Evolutionary conservation across 1,140 invertebrate genomes (phyloP).

Genomic region (Amyelois transitella): DNA sequence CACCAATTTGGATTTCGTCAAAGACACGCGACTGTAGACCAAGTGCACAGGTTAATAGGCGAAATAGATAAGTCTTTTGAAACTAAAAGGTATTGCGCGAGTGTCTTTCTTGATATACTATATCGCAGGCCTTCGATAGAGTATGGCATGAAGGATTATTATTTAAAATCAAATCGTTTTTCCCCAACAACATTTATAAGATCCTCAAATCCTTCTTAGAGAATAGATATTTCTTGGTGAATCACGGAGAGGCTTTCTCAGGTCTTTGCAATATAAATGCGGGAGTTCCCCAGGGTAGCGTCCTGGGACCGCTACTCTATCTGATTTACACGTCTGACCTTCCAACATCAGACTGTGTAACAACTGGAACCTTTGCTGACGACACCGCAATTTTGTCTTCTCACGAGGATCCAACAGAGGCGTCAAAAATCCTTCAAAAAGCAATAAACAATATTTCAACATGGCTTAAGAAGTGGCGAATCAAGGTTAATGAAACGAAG

Average conservation of each 20-base stretch:
- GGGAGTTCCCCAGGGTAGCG: neutral
- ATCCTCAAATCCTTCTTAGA: too few species aligned
- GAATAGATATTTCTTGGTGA: too few species aligned
- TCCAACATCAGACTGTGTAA: conserved; percentile 7
- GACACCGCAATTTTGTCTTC: conserved; percentile 1
- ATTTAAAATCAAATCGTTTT: too few species aligned
- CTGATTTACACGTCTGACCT: conserved; percentile 22
- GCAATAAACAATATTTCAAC: conserved; percentile 9
- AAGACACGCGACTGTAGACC: neutral
- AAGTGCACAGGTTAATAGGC: neutral
- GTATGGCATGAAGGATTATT: neutral
- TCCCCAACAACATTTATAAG: too few species aligned
- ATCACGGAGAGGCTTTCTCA: too few species aligned
- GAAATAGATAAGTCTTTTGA: neutral
- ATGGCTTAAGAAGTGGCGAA: conserved; percentile 23
- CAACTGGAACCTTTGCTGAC: conserved; percentile 20
- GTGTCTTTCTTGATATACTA: neutral
- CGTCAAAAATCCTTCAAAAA: conserved; percentile 7
- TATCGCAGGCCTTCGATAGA: neutral
- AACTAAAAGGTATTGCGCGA: neutral
- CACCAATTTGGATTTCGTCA: conserved; percentile 1
- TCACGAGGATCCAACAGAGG: conserved; percentile 12
- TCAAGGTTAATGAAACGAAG: conserved; percentile 23
- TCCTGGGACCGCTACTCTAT: conserved; percentile 20
- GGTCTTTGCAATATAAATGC: too few species aligned